These are phyloP conservation scores for Hypselothyrea guttata DNA, from an alignment of 2,888 invertebrate genomes.

Conservation along the genomic window DNA sequence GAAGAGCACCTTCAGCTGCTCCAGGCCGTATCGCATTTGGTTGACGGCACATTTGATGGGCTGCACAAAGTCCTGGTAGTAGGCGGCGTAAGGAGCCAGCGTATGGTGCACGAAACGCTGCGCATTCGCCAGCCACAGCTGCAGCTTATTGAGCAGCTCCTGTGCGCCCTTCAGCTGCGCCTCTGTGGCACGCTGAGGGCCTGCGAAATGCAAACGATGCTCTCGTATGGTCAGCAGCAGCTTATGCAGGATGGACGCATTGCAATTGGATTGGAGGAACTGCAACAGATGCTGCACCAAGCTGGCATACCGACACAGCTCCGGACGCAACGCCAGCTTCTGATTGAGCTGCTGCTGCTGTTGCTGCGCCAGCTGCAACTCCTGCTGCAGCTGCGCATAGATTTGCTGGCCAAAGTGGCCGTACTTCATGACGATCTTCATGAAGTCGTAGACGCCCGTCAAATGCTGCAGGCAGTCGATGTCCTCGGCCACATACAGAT, in stretches of 20 bases:
- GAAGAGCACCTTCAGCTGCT: constrained; percentile 84
- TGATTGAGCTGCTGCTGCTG: constrained; percentile 74
- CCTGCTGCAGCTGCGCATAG: constrained; percentile 56
- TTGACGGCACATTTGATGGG: constrained; percentile 88
- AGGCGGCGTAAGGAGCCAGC: constrained; percentile 84
- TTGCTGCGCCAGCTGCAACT: constrained; percentile 45
- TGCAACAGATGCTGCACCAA: constrained; percentile 80
- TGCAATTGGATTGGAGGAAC: constrained; percentile 79
- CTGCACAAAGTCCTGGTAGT: constrained; percentile 90
- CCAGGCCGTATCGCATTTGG: constrained; percentile 87
- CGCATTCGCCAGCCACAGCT: constrained; percentile 80
- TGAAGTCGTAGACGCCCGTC: constrained; percentile 84
- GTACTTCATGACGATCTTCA: constrained; percentile 80
- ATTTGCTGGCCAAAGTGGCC: constrained; percentile 78
- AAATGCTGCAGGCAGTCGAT: constrained; percentile 85
- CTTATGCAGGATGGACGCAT: constrained; percentile 66
- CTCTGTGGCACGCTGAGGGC: constrained; percentile 22
- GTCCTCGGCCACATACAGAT: constrained; percentile 87
- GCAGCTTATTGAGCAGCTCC: constrained; percentile 75
- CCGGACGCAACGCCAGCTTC: constrained; percentile 79
- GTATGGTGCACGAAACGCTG: constrained; percentile 79
- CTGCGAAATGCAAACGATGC: constrained; percentile 54
- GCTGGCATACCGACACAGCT: constrained; percentile 73
- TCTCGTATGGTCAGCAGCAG: constrained; percentile 59
- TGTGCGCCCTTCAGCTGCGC: constrained; percentile 48